Conservation (phyloP, 2,113 vertebrate species). For the Origma solitaria region DNA sequence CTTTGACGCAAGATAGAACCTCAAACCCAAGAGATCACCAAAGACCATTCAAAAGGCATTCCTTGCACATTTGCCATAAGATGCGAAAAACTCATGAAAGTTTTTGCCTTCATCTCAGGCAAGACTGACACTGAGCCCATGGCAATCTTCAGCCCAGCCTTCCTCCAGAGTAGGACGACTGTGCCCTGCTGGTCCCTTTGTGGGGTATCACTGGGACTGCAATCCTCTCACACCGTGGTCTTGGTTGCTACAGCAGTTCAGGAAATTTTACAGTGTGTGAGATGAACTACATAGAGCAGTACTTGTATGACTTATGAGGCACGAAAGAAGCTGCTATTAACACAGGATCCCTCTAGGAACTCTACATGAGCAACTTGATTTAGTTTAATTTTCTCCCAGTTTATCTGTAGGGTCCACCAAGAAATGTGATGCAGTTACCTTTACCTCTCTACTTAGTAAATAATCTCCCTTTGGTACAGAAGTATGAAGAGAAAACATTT, state of each 20-base stretch:
- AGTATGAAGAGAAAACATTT: background rate
- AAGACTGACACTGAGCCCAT: background rate
- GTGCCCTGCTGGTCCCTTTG: background rate
- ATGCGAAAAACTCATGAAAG: background rate
- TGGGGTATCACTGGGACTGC: background rate
- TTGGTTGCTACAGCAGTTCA: background rate
- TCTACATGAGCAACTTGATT: background rate
- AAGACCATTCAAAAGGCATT: background rate
- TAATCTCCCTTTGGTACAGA: background rate
- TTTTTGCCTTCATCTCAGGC: background rate
- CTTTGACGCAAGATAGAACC: background rate
- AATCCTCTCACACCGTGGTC: background rate
- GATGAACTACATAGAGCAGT: background rate
- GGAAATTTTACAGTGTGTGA: background rate
- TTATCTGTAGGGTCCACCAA: background rate
- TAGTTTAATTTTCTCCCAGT: background rate
- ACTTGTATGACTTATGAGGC: background rate
- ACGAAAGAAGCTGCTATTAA: background rate
- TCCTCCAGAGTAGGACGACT: background rate
- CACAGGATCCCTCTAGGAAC: background rate
- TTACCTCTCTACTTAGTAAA: background rate
- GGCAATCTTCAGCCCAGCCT: background rate
- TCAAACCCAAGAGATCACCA: background rate
- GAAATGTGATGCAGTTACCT: background rate
- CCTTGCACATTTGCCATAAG: background rate